A percentile compares a stretch with the other conserved stretches of the same genome.
Evolutionary conservation across 2,797 vertebrate genomes (phyloP).

Genomic region (Pipistrellus nathusii): DNA sequence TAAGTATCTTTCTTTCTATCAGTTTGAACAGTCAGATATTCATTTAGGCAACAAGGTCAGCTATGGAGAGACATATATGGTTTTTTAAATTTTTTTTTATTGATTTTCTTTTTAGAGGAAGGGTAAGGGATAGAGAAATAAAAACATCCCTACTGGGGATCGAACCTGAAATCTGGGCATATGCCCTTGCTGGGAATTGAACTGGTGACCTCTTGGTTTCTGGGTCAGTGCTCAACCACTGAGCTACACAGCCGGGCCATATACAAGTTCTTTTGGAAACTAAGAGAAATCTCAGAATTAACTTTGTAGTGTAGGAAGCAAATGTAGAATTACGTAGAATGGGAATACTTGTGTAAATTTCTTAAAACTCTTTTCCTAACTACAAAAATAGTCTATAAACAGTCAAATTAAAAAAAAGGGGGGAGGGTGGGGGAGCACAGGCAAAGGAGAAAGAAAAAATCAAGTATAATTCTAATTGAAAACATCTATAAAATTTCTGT

Average conservation of each 20-base stretch:
- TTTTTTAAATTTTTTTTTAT: neutral
- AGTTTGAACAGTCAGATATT: neutral
- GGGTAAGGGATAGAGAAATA: no score
- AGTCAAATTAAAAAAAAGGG: neutral
- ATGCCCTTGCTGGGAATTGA: no score
- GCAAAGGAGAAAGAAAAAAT: conserved; percentile 38
- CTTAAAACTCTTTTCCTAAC: neutral
- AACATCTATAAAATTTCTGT: neutral
- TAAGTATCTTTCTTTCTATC: conserved; percentile 80
- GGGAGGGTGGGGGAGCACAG: neutral
- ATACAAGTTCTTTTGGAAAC: neutral
- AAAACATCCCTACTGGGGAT: no score
- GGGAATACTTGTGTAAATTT: neutral
- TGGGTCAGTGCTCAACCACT: no score
- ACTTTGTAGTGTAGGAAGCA: neutral
- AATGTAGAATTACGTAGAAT: conserved; percentile 44
- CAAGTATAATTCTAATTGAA: neutral
- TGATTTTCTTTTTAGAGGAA: no score
- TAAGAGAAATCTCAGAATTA: conserved; percentile 35
- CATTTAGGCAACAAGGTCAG: neutral
- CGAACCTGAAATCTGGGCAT: no score
- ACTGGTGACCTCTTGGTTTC: no score
- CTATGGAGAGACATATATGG: neutral
- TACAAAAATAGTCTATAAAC: neutral
- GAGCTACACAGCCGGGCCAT: no score